These are phyloP conservation scores for Somateria mollissima DNA, from an alignment of 2,797 vertebrate species.

Conservation along the genomic window DNA sequence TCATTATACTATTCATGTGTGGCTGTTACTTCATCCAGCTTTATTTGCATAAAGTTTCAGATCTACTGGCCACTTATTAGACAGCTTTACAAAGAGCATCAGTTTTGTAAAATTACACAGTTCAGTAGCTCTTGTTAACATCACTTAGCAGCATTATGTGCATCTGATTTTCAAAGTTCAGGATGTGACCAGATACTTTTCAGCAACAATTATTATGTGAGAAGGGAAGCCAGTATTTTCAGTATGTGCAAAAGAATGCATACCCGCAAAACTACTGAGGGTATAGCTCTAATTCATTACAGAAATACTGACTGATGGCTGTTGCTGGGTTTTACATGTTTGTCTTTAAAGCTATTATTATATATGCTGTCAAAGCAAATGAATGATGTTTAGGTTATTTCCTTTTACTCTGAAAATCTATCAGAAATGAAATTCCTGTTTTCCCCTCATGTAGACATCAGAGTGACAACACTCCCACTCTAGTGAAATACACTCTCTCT, in stretches of 20 bases:
- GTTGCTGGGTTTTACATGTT: background rate
- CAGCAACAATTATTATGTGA: background rate
- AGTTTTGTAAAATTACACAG: background rate
- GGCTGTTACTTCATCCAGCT: background rate
- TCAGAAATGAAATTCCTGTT: background rate
- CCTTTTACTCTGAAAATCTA: background rate
- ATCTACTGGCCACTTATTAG: background rate
- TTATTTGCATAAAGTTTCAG: background rate
- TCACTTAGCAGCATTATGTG: accelerated
- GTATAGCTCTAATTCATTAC: background rate
- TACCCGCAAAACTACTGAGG: background rate
- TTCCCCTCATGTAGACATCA: background rate
- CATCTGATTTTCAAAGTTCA: background rate
- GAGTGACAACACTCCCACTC: background rate
- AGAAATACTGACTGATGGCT: background rate
- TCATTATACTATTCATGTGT: background rate
- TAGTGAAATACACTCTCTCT: background rate
- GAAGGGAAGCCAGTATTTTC: background rate
- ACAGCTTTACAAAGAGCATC: background rate
- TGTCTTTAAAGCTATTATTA: background rate
- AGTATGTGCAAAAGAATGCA: background rate
- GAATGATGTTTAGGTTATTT: background rate
- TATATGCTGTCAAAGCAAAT: background rate
- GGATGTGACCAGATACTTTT: background rate
- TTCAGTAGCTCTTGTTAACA: background rate